Base-by-base conservation (phyloP, 1,140 invertebrate genomes). In the Philotrypesis tridentata region DNA sequence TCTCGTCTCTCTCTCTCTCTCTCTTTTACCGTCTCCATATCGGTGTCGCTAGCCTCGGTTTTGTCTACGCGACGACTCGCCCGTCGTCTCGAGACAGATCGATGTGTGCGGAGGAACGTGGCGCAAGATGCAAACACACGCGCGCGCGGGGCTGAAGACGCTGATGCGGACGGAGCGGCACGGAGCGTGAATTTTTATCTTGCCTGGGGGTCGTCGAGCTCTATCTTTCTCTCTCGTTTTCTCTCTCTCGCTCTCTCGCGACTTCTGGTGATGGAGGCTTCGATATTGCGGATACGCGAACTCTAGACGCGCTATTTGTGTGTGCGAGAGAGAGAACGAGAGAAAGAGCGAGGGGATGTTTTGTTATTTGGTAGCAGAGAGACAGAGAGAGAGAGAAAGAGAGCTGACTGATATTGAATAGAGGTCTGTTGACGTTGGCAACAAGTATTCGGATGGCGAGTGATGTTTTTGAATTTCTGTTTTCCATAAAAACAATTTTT, bases 171-270 rank as follows among this genome's bases (percentile, higher is more conserved):
- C n/a, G n/a, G n/a, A n/a, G n/a, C n/a, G n/a, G 55, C n/a, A 71
- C 68, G 78, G 55, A 0, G n/a, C 27, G 78, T 68, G 78, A 79
- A 79, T 79, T 79, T 79, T 79, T 60, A 79, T 79, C 78, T 79
- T 31, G 43, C 27, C 12, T 37, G 33, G 4, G 33, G 21, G 14
- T 31, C 55, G 70, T 72, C 70, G 70, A 37, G n/a, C n/a, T n/a
- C n/a, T n/a, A n/a, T n/a, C n/a, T n/a, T n/a, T n/a, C n/a, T n/a
- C n/a, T n/a, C n/a, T n/a, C n/a, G n/a, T n/a, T n/a, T n/a, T n/a
- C n/a, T n/a, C n/a, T n/a, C n/a, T n/a, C n/a, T n/a, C 60, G 60
- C 60, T 29, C 27, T 2, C 73, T 29, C 29, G 21, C 60, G 68
- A 71, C 68, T 27, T 29, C 72, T 43, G 17, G n/a, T 76, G 60